phyloP scores from a whole-genome alignment of 2,888 invertebrate species.

The Cremastinae sp. region DNA sequence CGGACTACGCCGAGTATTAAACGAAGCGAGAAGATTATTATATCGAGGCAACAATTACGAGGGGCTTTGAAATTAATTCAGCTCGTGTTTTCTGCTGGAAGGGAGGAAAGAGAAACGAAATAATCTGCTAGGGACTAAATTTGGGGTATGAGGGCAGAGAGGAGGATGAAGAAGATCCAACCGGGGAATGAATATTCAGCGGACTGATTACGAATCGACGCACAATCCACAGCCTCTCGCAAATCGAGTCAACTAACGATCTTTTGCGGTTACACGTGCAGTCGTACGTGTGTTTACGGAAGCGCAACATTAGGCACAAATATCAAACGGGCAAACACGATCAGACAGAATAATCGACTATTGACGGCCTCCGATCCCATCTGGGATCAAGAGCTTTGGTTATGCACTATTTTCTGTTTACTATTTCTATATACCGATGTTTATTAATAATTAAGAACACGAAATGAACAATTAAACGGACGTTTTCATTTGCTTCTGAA shows the following conservation, averaged over 20 bases:
- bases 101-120: not conserved
- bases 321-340: constrained; percentile 31
- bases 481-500: no score
- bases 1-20: not conserved
- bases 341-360: constrained; percentile 31
- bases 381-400: not conserved
- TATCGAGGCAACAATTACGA: not conserved
- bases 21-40: constrained; percentile 8
- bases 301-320: constrained; percentile 18
- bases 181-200: constrained; percentile 54
- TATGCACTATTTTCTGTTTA: not conserved
- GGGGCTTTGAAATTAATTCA: constrained; percentile 22
- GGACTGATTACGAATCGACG: constrained; percentile 25
- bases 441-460: not conserved
- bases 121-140: constrained; percentile 32
- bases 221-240: constrained; percentile 50
- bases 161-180: constrained; percentile 25
- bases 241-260: constrained; percentile 51
- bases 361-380: constrained; percentile 10
- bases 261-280: constrained; percentile 11
- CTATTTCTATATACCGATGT: not conserved
- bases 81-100: constrained; percentile 3
- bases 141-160: not conserved
- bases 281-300: not conserved
- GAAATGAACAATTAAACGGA: not conserved